Percentiles rank a stretch among this genome's conserved stretches.
Evolutionary conservation across 2,113 vertebrate species (phyloP).

Genomic region (Urocynchramus pylzowi): DNA sequence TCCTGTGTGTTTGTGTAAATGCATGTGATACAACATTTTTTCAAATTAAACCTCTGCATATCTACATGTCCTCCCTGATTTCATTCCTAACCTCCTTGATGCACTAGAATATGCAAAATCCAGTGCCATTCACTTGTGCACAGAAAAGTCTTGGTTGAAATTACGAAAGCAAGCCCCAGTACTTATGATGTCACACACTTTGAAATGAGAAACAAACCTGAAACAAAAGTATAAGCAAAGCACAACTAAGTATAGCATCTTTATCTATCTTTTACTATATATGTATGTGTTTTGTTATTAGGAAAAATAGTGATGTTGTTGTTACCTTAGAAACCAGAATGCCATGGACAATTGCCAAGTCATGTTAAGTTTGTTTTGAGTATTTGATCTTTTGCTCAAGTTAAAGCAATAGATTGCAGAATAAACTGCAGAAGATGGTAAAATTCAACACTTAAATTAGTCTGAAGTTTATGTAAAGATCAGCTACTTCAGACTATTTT

Average conservation of each 20-base stretch:
- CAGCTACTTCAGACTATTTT: slow-evolving; percentile 68
- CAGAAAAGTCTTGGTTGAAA: background rate
- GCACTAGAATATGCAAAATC: background rate
- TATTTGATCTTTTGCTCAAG: slow-evolving; percentile 65
- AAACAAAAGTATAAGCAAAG: slow-evolving; percentile 42
- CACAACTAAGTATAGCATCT: slow-evolving; percentile 40
- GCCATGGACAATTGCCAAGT: slow-evolving; percentile 77
- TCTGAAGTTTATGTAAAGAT: slow-evolving; percentile 72
- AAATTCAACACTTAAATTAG: slow-evolving; percentile 39
- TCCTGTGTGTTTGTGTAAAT: background rate
- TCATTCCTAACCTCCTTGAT: background rate
- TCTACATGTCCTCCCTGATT: background rate
- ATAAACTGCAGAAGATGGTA: slow-evolving; percentile 46
- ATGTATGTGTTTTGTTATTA: slow-evolving; percentile 44
- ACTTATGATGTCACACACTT: slow-evolving; percentile 74
- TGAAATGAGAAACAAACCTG: slow-evolving; percentile 56
- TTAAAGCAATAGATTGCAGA: slow-evolving; percentile 65
- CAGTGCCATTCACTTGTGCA: background rate
- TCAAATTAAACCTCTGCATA: background rate
- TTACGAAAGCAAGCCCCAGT: background rate
- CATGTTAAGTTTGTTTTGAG: slow-evolving; percentile 68
- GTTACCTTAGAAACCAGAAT: slow-evolving; percentile 64
- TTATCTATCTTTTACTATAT: slow-evolving; percentile 31
- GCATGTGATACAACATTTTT: background rate
- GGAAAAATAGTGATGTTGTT: slow-evolving; percentile 49